Conservation (phyloP, 2,797 vertebrate species). For the Oophaga sylvatica region DNA sequence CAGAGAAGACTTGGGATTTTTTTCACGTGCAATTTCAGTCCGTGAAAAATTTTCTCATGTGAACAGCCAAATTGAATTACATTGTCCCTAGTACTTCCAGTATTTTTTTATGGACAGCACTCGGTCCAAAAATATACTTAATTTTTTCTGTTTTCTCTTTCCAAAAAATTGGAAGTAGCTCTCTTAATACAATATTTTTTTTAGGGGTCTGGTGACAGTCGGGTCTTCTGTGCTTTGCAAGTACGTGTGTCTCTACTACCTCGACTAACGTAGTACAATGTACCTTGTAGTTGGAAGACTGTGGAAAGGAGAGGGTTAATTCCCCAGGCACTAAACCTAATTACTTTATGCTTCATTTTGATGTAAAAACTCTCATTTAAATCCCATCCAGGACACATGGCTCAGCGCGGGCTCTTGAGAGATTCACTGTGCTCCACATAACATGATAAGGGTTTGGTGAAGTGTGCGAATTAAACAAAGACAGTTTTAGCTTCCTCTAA, state of each 20-base stretch:
- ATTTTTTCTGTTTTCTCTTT: too few relatives aligned
- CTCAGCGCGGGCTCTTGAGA: constrained; percentile 20
- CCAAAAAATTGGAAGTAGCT: too few relatives aligned
- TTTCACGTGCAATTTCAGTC: too few relatives aligned
- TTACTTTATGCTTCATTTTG: constrained; percentile 46
- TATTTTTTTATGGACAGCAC: too few relatives aligned
- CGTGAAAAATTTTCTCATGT: too few relatives aligned
- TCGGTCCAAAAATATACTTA: too few relatives aligned
- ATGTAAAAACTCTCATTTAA: constrained; percentile 49
- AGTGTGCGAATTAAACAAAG: constrained; percentile 25
- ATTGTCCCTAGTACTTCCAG: too few relatives aligned
- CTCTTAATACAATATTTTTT: too few relatives aligned
- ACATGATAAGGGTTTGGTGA: constrained; percentile 20
- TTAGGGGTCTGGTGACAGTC: neutral
- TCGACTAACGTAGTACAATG: neutral
- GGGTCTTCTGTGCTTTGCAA: neutral
- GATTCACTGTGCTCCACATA: constrained; percentile 32
- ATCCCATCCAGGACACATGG: constrained; percentile 33
- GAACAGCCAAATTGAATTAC: too few relatives aligned
- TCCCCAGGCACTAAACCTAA: constrained; percentile 47
- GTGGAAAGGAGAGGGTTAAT: constrained; percentile 30
- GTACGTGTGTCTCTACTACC: neutral
- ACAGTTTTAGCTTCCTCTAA: neutral
- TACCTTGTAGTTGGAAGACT: neutral
- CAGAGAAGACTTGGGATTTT: too few relatives aligned